These are phyloP conservation scores for Meloidogyne floridensis DNA, from an alignment of 1,140 invertebrate species.

Conservation along the genomic window DNA sequence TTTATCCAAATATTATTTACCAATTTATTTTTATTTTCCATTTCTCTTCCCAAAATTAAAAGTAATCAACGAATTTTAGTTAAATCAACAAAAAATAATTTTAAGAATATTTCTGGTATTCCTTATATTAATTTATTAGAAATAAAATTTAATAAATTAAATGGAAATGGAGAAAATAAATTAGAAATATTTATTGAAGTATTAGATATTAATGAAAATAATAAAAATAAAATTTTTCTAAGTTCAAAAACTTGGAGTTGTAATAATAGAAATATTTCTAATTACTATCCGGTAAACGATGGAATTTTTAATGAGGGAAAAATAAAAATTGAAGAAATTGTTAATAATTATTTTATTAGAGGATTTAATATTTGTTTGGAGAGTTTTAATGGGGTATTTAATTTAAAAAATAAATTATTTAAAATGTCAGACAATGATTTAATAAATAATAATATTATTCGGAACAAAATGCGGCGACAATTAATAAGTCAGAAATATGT, in stretches of 20 bases:
- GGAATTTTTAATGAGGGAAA: neutral
- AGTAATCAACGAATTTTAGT: neutral
- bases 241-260: neutral
- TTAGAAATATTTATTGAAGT: neutral
- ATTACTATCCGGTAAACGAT: neutral
- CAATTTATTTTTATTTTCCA: neutral
- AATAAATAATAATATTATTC: too few relatives aligned
- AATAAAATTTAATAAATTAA: neutral
- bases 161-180: neutral
- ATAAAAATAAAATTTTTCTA: neutral
- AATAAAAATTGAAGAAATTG: neutral
- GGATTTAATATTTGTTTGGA: conserved; percentile 9
- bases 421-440: neutral
- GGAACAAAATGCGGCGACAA: too few relatives aligned
- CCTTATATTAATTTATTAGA: conserved; percentile 3
- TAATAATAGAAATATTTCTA: neutral
- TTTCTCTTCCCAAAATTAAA: neutral
- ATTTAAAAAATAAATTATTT: neutral
- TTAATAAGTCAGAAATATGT: too few relatives aligned
- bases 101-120: neutral
- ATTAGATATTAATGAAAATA: neutral
- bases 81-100: neutral
- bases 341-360: neutral
- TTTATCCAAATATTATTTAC: neutral
- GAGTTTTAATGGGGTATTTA: neutral